Base-by-base conservation (phyloP, 2,888 invertebrate genomes). In the Chalcosyrphus nemorum region DNA sequence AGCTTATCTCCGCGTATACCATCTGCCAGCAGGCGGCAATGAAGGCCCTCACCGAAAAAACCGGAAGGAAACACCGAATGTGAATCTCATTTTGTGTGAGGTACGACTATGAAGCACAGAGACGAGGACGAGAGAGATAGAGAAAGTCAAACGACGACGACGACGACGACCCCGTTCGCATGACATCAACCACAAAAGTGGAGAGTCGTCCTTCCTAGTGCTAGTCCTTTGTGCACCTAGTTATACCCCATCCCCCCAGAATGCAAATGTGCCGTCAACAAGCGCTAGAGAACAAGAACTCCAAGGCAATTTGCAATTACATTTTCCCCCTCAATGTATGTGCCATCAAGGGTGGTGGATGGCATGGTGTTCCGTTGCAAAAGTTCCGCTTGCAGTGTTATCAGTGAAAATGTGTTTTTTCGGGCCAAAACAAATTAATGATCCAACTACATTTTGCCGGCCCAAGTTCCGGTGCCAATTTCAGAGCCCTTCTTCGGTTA, bases 31-130 rank as follows among this genome's bases (percentile, higher is more conserved):
- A 17, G 59, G 54, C 13, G 71, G 59, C 66, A 59, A 54, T 59
- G 52, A 17, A 50, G n/a, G 68, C 65, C 71, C 70, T 74, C 56
- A 57, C 57, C 63, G 45, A 82, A 70, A 75, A 80, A 61, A 57
- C 80, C 84, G 84, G 84, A 84, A 84, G 84, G 84, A 84, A 84
- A 78, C 75, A 84, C 84, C 84, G 84, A 84, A 84, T 84, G 84
- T 84, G 84, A 80, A 84, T 84, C 84, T 80, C 70, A 61, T 74
- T 80, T 81, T 59, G 71, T 71, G 65, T 81, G 68, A 75, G 61
- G 70, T 59, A 68, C 72, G 59, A 15, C 65, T 45, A 17, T 11
- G 9, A 11, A 50, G 45, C 80, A 81, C 63, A 81, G 75, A 74
- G 56, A 1, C 27, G 3, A n/a, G n/a, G 7, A 15, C 27, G n/a